Base-by-base conservation (phyloP, 2,113 vertebrate genomes). In the Syngnathus scovelli region DNA sequence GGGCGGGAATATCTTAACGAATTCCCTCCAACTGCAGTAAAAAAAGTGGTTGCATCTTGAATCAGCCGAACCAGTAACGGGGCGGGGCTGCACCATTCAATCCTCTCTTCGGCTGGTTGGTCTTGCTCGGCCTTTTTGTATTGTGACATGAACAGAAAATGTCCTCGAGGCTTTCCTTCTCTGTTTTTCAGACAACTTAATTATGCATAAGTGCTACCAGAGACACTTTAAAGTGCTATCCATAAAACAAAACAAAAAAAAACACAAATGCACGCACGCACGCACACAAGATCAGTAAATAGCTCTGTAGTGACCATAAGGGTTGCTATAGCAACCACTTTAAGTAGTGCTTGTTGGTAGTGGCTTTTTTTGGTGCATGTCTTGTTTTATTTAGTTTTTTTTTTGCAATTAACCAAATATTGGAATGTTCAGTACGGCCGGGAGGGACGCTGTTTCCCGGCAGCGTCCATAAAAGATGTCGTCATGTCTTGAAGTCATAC, bases 281-380 rank as follows among this genome's bases (percentile, higher is more conserved):
- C 23, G 8, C 70, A 65, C 48, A 67, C 4, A 48, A 44, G 44
- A 72, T 73, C 60, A 79, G 81, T 84, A 83, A 87, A 83, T 80
- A 83, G 71, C 66, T 83, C 73, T 75, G 72, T 76, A 69, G 83
- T 79, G 75, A 75, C 78, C 60, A 59, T 67, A 67, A 54, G 48
- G 68, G 78, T 80, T 79, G 80, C 74, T 83, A 85, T 83, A 71
- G 75, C 77, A 87, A 80, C 75, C 7, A 44, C 49, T 65, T 23
- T n/a, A 72, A 77, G 69, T 60, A 46, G 62, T 37, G 68, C 68
- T 74, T 70, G 68, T 65, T 65, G 19, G 64, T n/a, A 4, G 21
- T 23, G 51, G 4, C 4, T 52, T 10, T 51, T 5, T 10, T 11
- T 4, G 23, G 19, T 52, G 4, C 21, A 6, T 54, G 9, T 54